Base-by-base conservation (phyloP, 2,888 invertebrate species). In the Lasioglossum lativentre region DNA sequence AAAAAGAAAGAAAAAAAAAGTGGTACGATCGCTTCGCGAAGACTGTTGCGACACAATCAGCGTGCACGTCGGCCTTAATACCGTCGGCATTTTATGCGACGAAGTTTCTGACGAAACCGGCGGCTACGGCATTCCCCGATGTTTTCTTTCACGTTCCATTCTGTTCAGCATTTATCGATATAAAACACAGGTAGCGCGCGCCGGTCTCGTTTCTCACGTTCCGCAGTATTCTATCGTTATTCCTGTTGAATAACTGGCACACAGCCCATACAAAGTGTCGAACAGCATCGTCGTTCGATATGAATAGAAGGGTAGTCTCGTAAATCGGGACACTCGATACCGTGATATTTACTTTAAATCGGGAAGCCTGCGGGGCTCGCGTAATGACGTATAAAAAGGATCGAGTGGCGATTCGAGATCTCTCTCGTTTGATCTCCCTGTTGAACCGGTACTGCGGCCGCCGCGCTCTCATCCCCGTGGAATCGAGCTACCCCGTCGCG, bases 21-120 rank as follows among this genome's bases (percentile, higher is more conserved):
- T 86, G 78, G 90, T 86, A 78, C 78, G 88, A 83, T 87, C 84
- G 85, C 70, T 87, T 85, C 70, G 73, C 85, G 83, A 89, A 85
- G 86, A 78, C 82, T 86, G 79, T 78, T 78, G 83, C 78, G 86
- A 86, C 86, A 72, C 40, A 75, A 75, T 63, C 34, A n/a, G 34
- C 30, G 42, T 68, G 66, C n/a, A 23, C 68, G 80, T 42, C 86
- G 89, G 80, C 90, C 90, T 88, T 90, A 90, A 90, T 89, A 89
- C 89, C 88, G 83, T 78, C 73, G 72, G 80, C 85, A 77, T 90
- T 88, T 86, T 85, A 89, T 84, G 73, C 75, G 38, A 40, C 80
- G 80, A 82, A 68, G 74, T 79, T 66, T 84, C 90, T 90, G 90
- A 89, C 89, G 90, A 90, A 90, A 90, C 86, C 89, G 34, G 34